These are phyloP conservation scores for Doryteuthis pealeii DNA, from an alignment of 1,140 invertebrate genomes.

Conservation along the genomic window DNA sequence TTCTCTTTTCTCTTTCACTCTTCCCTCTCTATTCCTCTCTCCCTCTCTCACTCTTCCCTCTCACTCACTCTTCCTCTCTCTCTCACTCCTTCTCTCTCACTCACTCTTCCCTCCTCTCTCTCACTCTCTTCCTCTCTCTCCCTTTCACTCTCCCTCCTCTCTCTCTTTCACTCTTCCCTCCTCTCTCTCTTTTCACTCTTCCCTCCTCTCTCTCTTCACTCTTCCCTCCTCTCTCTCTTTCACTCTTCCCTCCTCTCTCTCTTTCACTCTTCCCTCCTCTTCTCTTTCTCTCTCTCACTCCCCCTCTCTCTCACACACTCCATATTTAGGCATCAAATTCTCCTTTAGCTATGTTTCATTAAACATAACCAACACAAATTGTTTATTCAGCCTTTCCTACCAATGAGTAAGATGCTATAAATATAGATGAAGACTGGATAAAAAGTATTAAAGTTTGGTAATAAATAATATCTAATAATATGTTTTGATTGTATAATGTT, in stretches of 20 bases:
- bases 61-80: neutral
- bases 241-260: neutral
- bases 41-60: neutral
- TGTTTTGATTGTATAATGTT: too few relatives aligned
- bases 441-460: too few relatives aligned
- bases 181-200: neutral
- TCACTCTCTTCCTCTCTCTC: conserved; percentile 8
- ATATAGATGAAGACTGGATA: too few relatives aligned
- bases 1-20: neutral
- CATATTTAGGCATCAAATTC: too few relatives aligned
- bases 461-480: too few relatives aligned
- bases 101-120: neutral
- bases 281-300: neutral
- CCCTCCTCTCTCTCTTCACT: neutral
- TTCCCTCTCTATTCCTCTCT: neutral
- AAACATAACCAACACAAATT: too few relatives aligned
- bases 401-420: too few relatives aligned
- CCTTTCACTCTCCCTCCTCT: neutral
- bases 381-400: too few relatives aligned
- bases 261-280: neutral
- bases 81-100: neutral
- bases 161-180: neutral
- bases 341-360: too few relatives aligned
- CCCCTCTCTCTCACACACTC: conserved; percentile 21
- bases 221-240: neutral